phyloP scores from a whole-genome alignment of 2,888 invertebrate genomes.

The Herminia tarsipennalis region DNA sequence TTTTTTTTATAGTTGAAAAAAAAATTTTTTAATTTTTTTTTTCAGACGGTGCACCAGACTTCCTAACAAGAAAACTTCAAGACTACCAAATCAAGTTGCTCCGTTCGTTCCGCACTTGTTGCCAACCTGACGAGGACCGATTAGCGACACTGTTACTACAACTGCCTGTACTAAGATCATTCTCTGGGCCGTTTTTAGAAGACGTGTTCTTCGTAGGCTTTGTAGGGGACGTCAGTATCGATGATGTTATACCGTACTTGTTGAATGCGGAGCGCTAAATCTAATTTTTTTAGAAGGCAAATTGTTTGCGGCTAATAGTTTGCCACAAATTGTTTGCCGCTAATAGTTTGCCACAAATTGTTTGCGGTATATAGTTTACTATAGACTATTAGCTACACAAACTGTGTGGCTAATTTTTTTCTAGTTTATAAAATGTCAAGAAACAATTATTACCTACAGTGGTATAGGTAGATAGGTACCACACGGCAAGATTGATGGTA shows the following conservation, averaged over 20 bases:
- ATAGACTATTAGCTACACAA: neutral
- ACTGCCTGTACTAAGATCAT: constrained; percentile 89
- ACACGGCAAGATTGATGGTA: too few relatives aligned
- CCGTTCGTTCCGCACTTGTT: constrained; percentile 69
- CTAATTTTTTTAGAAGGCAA: too few relatives aligned
- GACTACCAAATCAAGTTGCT: constrained; percentile 81
- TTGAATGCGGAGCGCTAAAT: constrained; percentile 81
- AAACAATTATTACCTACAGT: too few relatives aligned
- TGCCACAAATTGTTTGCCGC: neutral
- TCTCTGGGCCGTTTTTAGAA: constrained; percentile 92
- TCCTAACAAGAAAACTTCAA: constrained; percentile 75
- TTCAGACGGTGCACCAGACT: constrained; percentile 81
- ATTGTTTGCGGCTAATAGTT: neutral
- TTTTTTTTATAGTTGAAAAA: too few relatives aligned
- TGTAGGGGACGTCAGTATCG: constrained; percentile 97
- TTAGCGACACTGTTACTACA: constrained; percentile 88
- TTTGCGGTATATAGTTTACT: neutral
- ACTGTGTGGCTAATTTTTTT: neutral
- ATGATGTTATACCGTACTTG: constrained; percentile 97
- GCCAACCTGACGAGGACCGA: constrained; percentile 70
- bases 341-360: neutral
- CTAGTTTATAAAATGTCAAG: too few relatives aligned
- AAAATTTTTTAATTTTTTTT: neutral
- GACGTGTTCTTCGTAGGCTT: constrained; percentile 97
- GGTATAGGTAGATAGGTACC: too few relatives aligned